phyloP scores from a whole-genome alignment of 2,113 vertebrate genomes.

The Gorsachius goisagi region DNA sequence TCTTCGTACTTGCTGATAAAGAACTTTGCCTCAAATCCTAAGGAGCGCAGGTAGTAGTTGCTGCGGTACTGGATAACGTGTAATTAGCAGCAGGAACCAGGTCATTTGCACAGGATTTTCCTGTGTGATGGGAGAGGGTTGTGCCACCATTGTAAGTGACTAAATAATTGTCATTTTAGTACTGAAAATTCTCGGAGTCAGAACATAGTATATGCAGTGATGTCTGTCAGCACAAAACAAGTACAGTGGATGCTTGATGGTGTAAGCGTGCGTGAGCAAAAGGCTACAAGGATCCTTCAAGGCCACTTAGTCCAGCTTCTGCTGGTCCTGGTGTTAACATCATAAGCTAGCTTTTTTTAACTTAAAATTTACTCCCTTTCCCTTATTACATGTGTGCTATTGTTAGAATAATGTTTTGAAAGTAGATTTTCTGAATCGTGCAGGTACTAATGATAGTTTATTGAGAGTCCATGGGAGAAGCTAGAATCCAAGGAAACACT shows the following conservation, averaged over 20 bases:
- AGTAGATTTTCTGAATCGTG: not conserved
- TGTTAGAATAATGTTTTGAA: not conserved
- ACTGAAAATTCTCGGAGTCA: not conserved
- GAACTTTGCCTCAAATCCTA: not conserved
- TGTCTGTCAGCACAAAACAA: not conserved
- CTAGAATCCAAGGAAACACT: not conserved
- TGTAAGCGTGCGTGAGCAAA: not conserved
- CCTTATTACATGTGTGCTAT: fast-evolving
- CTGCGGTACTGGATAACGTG: not conserved
- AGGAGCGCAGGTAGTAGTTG: not conserved
- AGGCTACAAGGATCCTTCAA: not conserved
- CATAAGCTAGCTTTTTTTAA: not conserved
- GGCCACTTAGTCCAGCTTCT: not conserved
- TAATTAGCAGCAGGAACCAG: not conserved
- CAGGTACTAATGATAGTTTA: not conserved
- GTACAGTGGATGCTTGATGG: not conserved
- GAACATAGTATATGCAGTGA: not conserved
- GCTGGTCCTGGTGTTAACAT: not conserved
- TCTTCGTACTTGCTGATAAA: not conserved
- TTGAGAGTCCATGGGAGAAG: not conserved
- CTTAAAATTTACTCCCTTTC: not conserved
- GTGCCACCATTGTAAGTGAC: not conserved
- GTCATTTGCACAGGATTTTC: not conserved
- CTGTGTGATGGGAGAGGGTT: not conserved
- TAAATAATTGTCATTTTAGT: not conserved